phyloP scores from a whole-genome alignment of 30 jellyfish, hydroid and myxozoan species.

The Aurelia aurita complex sp. Pacific region DNA sequence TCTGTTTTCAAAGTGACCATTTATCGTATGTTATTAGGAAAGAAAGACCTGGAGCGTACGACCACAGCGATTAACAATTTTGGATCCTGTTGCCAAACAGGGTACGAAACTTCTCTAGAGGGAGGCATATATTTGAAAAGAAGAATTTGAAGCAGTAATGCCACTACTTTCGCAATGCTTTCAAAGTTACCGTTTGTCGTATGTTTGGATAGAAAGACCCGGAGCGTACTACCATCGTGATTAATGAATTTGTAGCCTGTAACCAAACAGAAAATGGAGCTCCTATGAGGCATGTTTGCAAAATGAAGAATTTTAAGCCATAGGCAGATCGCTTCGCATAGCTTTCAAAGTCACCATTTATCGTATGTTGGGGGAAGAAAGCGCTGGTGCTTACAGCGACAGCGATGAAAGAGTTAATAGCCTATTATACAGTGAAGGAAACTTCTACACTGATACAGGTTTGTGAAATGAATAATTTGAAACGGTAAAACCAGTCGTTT shows the following conservation, averaged over 20 bases:
- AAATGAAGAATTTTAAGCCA: background rate
- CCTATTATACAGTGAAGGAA: background rate
- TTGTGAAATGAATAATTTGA: background rate
- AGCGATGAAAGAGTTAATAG: constrained; percentile 16
- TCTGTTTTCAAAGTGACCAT: constrained; percentile 40
- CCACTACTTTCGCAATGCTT: constrained; percentile 3
- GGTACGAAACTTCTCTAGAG: background rate
- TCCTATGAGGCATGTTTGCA: background rate
- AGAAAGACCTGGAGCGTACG: constrained; percentile 29
- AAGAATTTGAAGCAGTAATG: background rate
- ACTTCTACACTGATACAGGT: background rate
- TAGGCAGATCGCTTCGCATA: constrained; percentile 28
- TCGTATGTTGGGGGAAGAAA: constrained; percentile 26
- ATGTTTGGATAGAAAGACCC: constrained; percentile 40
- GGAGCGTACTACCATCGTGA: constrained; percentile 28
- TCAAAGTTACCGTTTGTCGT: constrained; percentile 35
- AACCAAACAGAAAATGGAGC: background rate
- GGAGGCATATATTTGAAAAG: background rate
- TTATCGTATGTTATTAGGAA: constrained; percentile 44
- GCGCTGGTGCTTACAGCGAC: constrained; percentile 24
- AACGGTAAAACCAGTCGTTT: no score
- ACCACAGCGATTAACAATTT: constrained; percentile 27
- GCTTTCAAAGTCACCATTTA: constrained; percentile 47
- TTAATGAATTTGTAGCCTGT: constrained; percentile 14
- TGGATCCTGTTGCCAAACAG: background rate